These are phyloP conservation scores for Drosophila athabasca DNA, from an alignment of 1,140 invertebrate genomes.

Conservation along the genomic window DNA sequence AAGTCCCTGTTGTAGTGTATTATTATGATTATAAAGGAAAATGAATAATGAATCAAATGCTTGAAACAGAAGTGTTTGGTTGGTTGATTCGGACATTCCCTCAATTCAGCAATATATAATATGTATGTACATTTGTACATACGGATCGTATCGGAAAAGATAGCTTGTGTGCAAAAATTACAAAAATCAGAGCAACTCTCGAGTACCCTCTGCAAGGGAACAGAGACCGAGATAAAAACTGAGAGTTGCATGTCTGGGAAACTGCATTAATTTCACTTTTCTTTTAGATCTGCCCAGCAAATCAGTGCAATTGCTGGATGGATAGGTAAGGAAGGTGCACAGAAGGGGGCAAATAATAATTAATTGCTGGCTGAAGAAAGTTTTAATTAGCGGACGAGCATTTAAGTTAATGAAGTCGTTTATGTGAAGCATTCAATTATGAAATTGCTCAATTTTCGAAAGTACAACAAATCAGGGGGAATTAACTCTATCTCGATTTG, in stretches of 20 bases:
- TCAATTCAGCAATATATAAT: no score
- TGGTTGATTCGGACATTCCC: no score
- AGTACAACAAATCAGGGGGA: conserved; percentile 53
- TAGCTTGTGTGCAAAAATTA: no score
- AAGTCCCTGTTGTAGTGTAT: background rate
- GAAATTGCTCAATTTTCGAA: conserved; percentile 66
- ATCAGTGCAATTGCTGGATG: conserved; percentile 21
- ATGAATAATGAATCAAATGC: no score
- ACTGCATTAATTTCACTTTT: conserved; percentile 74
- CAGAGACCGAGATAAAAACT: conserved; percentile 1
- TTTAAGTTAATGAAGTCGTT: conserved; percentile 78
- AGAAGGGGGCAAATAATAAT: conserved; percentile 17
- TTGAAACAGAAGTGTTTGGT: no score
- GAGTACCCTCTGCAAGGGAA: conserved; percentile 7
- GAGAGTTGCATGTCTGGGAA: conserved; percentile 55
- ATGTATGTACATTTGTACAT: no score
- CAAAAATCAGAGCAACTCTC: no score
- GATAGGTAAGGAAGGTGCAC: conserved; percentile 18
- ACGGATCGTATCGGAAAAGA: no score
- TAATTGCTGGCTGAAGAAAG: conserved; percentile 69
- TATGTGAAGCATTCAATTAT: conserved; percentile 73
- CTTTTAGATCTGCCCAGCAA: conserved; percentile 52
- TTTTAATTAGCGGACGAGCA: conserved; percentile 59
- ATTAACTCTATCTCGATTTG: conserved; percentile 36
- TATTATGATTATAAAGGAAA: no score